phyloP scores from a whole-genome alignment of 2,113 vertebrate genomes.

The Sander vitreus region DNA sequence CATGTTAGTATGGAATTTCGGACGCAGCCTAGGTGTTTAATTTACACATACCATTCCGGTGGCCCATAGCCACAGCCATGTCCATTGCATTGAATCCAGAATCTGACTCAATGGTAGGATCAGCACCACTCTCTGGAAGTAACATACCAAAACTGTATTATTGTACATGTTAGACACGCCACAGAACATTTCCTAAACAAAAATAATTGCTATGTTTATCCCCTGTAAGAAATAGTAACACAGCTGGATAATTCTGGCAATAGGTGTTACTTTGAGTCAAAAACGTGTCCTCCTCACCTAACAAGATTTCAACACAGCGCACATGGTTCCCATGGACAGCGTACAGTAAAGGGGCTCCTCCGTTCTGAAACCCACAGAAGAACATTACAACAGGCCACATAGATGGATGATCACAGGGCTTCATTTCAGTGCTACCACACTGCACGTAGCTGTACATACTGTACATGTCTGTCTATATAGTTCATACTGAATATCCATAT shows the following conservation, averaged over 20 bases:
- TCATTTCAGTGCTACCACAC: not conserved
- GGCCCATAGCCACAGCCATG: conserved; percentile 96
- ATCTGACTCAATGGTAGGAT: conserved; percentile 96
- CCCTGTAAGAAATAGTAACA: not conserved
- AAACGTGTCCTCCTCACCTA: conserved; percentile 86
- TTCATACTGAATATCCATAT: too few relatives aligned
- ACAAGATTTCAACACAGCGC: conserved; percentile 95
- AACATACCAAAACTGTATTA: not conserved
- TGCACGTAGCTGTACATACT: too few relatives aligned
- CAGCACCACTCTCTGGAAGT: conserved; percentile 91
- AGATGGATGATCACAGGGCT: not conserved
- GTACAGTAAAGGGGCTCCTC: conserved; percentile 95
- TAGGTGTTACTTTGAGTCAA: not conserved
- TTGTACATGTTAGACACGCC: not conserved
- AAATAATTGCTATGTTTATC: too few relatives aligned
- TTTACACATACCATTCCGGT: conserved; percentile 90
- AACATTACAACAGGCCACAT: not conserved
- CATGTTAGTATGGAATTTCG: too few relatives aligned
- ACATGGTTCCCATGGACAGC: conserved; percentile 99
- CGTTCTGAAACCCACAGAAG: conserved; percentile 87
- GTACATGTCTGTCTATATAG: too few relatives aligned
- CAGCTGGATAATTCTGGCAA: not conserved
- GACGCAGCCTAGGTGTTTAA: not conserved
- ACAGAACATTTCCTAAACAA: not conserved
- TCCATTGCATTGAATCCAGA: conserved; percentile 99